Conservation (phyloP, 2,888 invertebrate genomes). For the Sturmia bella region DNA sequence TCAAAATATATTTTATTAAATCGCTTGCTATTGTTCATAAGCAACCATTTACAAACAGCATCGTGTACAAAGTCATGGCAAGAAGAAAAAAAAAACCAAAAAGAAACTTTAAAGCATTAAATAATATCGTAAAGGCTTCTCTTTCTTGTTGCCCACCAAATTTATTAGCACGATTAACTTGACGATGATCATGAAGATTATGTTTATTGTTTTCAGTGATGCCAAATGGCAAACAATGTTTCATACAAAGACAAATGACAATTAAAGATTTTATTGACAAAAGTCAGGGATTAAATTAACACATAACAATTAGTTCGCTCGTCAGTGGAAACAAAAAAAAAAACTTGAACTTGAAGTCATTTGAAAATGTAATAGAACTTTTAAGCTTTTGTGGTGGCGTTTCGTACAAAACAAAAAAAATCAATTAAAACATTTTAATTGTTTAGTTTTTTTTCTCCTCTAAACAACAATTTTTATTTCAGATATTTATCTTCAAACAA, state of each 20-base stretch:
- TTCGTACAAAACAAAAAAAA: not conserved
- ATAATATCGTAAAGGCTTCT: not conserved
- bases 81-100: not conserved
- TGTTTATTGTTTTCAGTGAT: conserved; percentile 5
- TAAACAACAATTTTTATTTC: not conserved
- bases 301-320: conserved; percentile 24
- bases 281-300: conserved; percentile 18
- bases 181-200: conserved; percentile 4
- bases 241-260: not conserved
- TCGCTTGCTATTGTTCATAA: not conserved
- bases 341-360: conserved; percentile 40
- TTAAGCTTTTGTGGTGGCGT: conserved; percentile 1
- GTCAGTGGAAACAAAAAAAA: not conserved
- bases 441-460: not conserved
- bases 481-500: conserved; percentile 5
- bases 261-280: conserved; percentile 15
- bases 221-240: conserved; percentile 32
- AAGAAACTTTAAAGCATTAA: not conserved
- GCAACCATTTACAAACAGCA: not conserved
- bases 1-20: not conserved
- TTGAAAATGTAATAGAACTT: conserved; percentile 9
- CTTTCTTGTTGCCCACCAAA: conserved; percentile 4
- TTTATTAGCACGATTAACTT: not conserved
- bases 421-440: conserved; percentile 38
- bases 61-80: conserved; percentile 27